Evolutionary conservation across 2,888 invertebrate genomes (phyloP).

Genomic region (Caenorhabditis imperialis): DNA sequence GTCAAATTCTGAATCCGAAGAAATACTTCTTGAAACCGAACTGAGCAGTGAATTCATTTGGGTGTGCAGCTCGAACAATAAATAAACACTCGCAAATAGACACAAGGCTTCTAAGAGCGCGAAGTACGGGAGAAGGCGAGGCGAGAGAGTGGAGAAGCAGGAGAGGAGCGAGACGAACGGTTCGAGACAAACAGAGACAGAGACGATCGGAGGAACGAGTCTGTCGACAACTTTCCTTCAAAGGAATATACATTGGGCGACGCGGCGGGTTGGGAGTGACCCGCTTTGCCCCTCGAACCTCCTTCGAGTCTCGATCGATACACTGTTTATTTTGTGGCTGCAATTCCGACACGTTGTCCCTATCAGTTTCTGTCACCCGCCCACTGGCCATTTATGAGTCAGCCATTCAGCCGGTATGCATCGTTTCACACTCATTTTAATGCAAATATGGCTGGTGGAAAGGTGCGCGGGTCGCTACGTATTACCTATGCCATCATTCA

Average conservation of each 20-base stretch:
- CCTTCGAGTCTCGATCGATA: slow-evolving; percentile 13
- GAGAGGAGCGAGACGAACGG: slow-evolving; percentile 22
- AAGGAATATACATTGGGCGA: slow-evolving; percentile 39
- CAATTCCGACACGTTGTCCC: slow-evolving; percentile 30
- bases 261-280: slow-evolving; percentile 30
- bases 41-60: background rate
- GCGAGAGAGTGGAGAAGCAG: slow-evolving; percentile 22
- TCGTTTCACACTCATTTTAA: slow-evolving; percentile 49
- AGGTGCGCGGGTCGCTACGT: background rate
- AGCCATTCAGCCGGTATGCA: slow-evolving; percentile 24
- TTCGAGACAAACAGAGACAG: slow-evolving; percentile 12
- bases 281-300: slow-evolving; percentile 40
- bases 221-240: slow-evolving; percentile 17
- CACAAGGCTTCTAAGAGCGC: slow-evolving; percentile 33
- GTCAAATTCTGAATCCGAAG: no score
- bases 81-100: slow-evolving; percentile 41
- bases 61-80: slow-evolving; percentile 38
- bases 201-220: slow-evolving; percentile 6
- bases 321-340: slow-evolving; percentile 2
- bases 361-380: slow-evolving; percentile 36
- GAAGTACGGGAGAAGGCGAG: slow-evolving; percentile 14
- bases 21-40: no score
- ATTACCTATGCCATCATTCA: slow-evolving; percentile 19
- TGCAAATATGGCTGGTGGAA: slow-evolving; percentile 32
- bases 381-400: slow-evolving; percentile 8